Conservation (phyloP, 2,113 vertebrate species). For the Prinia subflava region DNA sequence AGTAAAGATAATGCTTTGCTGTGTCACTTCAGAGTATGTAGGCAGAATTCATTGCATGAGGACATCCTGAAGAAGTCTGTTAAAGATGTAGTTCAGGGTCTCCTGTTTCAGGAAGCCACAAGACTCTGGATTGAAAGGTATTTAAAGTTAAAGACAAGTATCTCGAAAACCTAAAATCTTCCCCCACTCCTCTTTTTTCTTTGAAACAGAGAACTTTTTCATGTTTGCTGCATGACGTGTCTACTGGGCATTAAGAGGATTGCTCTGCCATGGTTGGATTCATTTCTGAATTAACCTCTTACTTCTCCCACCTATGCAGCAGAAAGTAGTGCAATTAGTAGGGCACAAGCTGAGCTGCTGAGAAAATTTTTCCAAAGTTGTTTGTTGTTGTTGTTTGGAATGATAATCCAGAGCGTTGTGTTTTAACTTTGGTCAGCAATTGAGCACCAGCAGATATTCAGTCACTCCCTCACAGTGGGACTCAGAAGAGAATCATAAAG, state of each 20-base stretch:
- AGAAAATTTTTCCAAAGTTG: neutral
- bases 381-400: neutral
- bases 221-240: neutral
- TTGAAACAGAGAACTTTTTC: neutral
- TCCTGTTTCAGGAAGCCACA: neutral
- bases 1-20: neutral
- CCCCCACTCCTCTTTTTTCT: rapidly evolving
- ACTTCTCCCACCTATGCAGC: neutral
- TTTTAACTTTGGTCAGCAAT: neutral
- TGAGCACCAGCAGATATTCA: neutral
- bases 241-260: neutral
- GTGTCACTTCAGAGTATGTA: neutral
- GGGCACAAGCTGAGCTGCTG: neutral
- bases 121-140: neutral
- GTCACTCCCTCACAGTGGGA: neutral
- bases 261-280: neutral
- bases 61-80: neutral
- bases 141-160: neutral
- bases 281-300: neutral
- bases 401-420: neutral
- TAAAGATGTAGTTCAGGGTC: neutral
- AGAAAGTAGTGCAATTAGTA: neutral
- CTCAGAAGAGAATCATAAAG: neutral
- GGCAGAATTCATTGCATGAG: neutral
- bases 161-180: neutral